These are phyloP conservation scores for Pardosa pseudoannulata DNA, from an alignment of 2,888 invertebrate genomes.

Conservation along the genomic window DNA sequence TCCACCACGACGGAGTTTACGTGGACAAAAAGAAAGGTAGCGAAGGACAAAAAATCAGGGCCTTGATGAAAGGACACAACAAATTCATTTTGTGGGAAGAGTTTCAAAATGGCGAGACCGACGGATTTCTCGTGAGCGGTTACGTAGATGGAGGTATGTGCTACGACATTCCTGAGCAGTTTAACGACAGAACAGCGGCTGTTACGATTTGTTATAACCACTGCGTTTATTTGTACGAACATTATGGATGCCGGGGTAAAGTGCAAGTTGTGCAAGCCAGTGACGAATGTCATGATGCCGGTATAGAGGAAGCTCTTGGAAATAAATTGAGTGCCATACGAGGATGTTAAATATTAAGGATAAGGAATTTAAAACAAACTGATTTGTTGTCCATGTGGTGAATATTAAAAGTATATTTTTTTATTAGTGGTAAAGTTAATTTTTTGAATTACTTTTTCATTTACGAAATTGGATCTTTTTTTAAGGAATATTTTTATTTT, in stretches of 20 bases:
- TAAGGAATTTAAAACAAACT: background rate
- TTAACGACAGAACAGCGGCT: slow-evolving; percentile 57
- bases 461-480: no score
- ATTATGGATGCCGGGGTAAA: slow-evolving; percentile 35
- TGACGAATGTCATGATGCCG: slow-evolving; percentile 39
- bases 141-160: slow-evolving; percentile 62
- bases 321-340: slow-evolving; percentile 50
- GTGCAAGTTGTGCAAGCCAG: slow-evolving; percentile 44
- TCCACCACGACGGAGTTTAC: slow-evolving; percentile 52
- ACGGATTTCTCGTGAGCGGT: slow-evolving; percentile 36
- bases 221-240: slow-evolving; percentile 60
- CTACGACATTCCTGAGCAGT: slow-evolving; percentile 52
- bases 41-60: slow-evolving; percentile 42
- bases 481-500: no score
- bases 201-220: slow-evolving; percentile 63
- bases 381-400: background rate
- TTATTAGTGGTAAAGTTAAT: background rate
- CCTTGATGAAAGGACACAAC: slow-evolving; percentile 56
- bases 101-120: slow-evolving; percentile 26
- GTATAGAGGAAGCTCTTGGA: background rate
- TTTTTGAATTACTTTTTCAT: background rate
- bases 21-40: slow-evolving; percentile 25
- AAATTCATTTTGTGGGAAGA: slow-evolving; percentile 58
- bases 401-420: background rate
- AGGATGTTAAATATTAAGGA: slow-evolving; percentile 45